These are phyloP conservation scores for Enteromius mattozi DNA, from an alignment of 2,797 vertebrate species.

Conservation along the genomic window DNA sequence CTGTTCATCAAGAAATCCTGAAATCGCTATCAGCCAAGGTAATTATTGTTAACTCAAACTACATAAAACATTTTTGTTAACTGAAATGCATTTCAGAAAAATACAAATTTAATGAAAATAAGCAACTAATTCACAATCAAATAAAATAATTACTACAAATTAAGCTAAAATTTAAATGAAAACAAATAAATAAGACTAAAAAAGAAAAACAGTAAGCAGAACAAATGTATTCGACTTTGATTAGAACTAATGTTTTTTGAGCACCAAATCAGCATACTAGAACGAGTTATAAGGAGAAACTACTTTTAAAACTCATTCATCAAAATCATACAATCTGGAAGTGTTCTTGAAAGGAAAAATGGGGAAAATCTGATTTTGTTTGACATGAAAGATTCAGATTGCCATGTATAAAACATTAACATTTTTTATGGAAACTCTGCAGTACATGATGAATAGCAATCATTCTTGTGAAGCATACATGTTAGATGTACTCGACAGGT, in stretches of 20 bases:
- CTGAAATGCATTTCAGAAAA: background rate
- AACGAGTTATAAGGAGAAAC: background rate
- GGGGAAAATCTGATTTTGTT: background rate
- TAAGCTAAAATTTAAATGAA: background rate
- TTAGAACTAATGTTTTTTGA: background rate
- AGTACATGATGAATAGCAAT: background rate
- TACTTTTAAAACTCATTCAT: background rate
- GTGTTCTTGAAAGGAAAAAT: background rate
- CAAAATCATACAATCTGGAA: background rate
- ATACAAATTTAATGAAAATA: background rate
- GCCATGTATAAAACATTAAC: background rate
- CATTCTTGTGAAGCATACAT: background rate
- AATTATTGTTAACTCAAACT: background rate
- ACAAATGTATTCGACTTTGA: background rate
- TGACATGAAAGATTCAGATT: slow-evolving; percentile 30
- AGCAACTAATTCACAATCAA: background rate
- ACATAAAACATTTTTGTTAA: background rate
- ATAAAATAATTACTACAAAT: background rate
- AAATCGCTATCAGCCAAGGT: background rate
- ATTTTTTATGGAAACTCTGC: background rate
- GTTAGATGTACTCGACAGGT: background rate
- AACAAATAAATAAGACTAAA: background rate
- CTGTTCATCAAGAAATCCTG: background rate
- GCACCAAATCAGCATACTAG: background rate
- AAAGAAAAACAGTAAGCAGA: background rate